A percentile compares a stretch with the other conserved stretches of the same genome.
These are phyloP conservation scores for Mormyrus lacerda DNA, from an alignment of 2,113 vertebrate genomes.

Conservation along the genomic window DNA sequence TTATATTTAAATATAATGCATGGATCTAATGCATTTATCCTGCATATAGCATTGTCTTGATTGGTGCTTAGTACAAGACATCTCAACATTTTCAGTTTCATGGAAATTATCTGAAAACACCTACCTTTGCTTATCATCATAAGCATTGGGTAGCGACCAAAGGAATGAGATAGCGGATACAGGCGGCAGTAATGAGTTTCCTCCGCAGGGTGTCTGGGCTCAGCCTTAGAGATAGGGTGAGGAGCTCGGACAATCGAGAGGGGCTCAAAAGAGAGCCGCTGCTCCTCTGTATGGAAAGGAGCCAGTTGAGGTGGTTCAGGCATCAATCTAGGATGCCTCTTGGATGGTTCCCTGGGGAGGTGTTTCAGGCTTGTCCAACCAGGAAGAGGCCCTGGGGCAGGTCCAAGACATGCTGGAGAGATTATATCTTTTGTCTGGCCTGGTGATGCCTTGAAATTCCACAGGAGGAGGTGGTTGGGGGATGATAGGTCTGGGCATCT, in stretches of 20 bases:
- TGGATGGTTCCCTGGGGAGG: neutral
- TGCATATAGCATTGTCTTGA: neutral
- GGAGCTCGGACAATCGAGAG: neutral
- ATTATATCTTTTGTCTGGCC: neutral
- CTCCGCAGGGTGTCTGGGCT: neutral
- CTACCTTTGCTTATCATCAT: neutral
- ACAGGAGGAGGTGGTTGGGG: neutral
- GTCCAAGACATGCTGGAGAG: neutral
- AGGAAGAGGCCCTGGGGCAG: neutral
- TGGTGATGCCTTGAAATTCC: neutral
- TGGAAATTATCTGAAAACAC: conserved; percentile 5
- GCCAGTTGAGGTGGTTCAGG: neutral
- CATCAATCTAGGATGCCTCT: neutral
- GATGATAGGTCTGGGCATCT: neutral
- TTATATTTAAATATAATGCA: neutral
- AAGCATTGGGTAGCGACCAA: neutral
- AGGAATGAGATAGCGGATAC: neutral
- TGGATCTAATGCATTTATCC: neutral
- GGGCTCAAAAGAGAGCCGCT: neutral
- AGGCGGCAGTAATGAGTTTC: neutral
- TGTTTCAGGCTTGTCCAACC: neutral
- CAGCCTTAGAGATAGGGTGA: neutral
- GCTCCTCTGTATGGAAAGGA: neutral
- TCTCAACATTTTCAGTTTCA: neutral
- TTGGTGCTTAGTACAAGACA: neutral